Evolutionary conservation across 2,888 invertebrate genomes (phyloP).

Genomic region (Pachydiplax longipennis): DNA sequence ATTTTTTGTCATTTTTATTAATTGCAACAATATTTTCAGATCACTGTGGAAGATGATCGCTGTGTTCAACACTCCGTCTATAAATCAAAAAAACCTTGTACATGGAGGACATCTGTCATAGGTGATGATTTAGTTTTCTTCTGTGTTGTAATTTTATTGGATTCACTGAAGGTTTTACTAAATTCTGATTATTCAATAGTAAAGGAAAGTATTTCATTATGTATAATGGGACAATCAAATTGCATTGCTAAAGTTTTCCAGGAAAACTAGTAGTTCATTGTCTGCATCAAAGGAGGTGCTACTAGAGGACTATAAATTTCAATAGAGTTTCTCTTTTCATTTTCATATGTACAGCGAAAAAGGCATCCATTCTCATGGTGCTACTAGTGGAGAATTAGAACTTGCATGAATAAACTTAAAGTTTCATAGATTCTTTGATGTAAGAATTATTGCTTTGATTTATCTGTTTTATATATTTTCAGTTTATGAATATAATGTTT

Average conservation of each 20-base stretch:
- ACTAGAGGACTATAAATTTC: no score
- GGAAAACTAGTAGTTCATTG: no score
- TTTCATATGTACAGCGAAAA: no score
- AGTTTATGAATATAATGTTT: no score
- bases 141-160: not conserved
- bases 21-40: not conserved
- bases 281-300: no score
- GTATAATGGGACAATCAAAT: not conserved
- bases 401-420: not conserved
- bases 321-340: no score
- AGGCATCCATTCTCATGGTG: no score
- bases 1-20: not conserved
- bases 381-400: no score
- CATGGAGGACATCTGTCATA: not conserved
- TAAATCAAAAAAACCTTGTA: not conserved
- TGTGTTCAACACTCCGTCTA: not conserved
- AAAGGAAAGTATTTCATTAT: not conserved
- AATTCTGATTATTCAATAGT: not conserved
- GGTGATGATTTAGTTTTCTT: not conserved
- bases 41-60: not conserved
- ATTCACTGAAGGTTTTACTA: not conserved
- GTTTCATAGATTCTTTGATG: not conserved
- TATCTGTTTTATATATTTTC: no score
- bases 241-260: not conserved
- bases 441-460: not conserved